Conservation (phyloP, 2,797 vertebrate species). For the Buceros bicornis region DNA sequence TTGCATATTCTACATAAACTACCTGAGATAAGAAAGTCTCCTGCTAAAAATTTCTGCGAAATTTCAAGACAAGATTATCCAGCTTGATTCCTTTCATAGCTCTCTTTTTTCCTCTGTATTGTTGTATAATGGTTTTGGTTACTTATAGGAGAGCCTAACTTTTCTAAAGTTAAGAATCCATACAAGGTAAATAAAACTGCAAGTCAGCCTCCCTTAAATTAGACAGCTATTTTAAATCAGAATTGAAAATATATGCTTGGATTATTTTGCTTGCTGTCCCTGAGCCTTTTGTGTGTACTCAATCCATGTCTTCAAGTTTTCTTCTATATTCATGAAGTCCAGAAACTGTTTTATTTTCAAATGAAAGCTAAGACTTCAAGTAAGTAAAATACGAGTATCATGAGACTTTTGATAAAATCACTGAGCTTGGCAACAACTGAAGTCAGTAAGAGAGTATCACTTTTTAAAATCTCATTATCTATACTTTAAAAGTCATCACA, state of each 20-base stretch:
- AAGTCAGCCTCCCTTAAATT: neutral
- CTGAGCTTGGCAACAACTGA: neutral
- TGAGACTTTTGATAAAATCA: conserved; percentile 39
- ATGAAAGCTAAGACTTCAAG: neutral
- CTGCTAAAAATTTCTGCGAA: neutral
- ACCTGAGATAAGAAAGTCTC: neutral
- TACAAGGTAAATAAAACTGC: neutral
- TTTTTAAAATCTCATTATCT: neutral
- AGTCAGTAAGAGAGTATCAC: neutral
- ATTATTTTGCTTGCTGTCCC: neutral
- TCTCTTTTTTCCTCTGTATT: neutral
- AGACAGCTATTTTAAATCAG: neutral
- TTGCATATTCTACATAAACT: neutral
- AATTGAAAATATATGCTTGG: rapidly evolving
- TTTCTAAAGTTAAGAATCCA: neutral
- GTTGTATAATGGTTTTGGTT: neutral
- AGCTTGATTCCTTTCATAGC: neutral
- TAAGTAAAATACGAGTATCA: neutral
- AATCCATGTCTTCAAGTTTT: conserved; percentile 9
- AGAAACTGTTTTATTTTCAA: conserved; percentile 54
- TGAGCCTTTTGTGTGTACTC: neutral
- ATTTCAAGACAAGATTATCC: neutral
- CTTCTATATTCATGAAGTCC: neutral
- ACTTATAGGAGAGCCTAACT: neutral
- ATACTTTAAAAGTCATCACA: neutral